Evolutionary conservation across 2,888 invertebrate species (phyloP), one percentile per base, ranked within the genome.

Genomic region (Noctuana brunneofusca): DNA sequence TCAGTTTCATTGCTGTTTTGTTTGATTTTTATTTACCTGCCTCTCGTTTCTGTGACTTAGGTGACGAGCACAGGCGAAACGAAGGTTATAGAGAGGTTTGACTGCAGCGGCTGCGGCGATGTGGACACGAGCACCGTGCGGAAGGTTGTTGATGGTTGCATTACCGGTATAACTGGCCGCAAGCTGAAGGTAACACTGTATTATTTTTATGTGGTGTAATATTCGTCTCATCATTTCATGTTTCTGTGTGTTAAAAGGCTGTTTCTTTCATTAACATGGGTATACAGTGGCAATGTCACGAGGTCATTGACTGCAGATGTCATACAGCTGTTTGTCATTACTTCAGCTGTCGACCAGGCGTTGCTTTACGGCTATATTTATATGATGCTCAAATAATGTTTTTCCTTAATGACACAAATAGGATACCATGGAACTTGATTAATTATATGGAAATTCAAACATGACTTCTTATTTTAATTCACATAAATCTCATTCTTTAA

Each of bases 31-130:
- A 64, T 5, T 60, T 66, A 71, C 66, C 64, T 73, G 48, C 16
- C 63, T 56, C 69, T 66, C 58, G 30, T 64, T 64, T 68, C 4
- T 74, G 67, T 64, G 68, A 24, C 79, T 66, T 81, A 98, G 98
- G 92, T 94, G 69, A 97, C 98, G 14, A 94, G 95, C 64, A 96
- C 97, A 81, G 98, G 98, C 48, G 95, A 96, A 75, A 94, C 95
- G 16, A 99, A 99, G 92, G 95, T 99, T 55, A 95, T 99, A 75
- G 98, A 98, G 84, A 94, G 99, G 65, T 97, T 95, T 80, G 99
- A 99, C 91, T 98, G 98, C 78, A 97, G 97, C 73, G 99, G 99
- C 18, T 96, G 97, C 78, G 99, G 99, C 3, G 99, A 99, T 93
- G 98, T 99, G 62, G 97, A 97, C 83, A 98, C 97, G 6, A 96